Evolutionary conservation across 2,797 vertebrate genomes (phyloP).

Genomic region (Pristis pectinata): DNA sequence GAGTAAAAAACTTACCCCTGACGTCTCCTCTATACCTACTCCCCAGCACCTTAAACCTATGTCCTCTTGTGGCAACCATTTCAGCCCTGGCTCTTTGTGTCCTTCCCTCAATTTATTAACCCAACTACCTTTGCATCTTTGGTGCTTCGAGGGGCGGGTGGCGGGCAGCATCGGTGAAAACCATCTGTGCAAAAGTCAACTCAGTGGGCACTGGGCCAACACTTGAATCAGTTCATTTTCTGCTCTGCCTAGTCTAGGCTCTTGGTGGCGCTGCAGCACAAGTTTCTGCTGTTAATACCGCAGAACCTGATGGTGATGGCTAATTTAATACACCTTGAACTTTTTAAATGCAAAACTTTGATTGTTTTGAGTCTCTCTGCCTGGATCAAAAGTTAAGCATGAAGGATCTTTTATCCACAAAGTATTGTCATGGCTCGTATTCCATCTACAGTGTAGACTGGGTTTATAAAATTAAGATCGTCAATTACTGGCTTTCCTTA

Average conservation of each 20-base stretch:
- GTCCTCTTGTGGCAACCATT: too few species aligned
- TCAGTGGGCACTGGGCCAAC: too few species aligned
- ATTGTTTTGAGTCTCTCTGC: background rate
- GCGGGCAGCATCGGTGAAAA: background rate
- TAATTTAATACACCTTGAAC: background rate
- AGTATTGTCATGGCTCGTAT: background rate
- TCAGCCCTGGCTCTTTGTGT: too few species aligned
- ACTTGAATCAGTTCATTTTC: background rate
- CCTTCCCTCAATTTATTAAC: too few species aligned
- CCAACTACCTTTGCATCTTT: too few species aligned
- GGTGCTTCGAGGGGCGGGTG: too few species aligned
- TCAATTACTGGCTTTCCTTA: too few species aligned
- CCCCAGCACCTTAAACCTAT: too few species aligned
- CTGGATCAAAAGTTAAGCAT: background rate
- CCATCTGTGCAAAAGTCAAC: background rate
- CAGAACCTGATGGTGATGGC: background rate
- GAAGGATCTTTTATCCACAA: background rate
- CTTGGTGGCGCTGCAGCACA: background rate
- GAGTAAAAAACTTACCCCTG: too few species aligned
- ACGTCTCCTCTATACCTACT: too few species aligned
- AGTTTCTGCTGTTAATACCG: background rate
- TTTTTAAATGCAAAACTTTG: background rate
- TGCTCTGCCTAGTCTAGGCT: background rate
- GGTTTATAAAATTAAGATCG: background rate
- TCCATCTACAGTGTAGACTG: background rate